Percentiles rank a stretch among this genome's conserved stretches.
phyloP scores from a whole-genome alignment of 2,797 vertebrate genomes.

The Danio aesculapii region DNA sequence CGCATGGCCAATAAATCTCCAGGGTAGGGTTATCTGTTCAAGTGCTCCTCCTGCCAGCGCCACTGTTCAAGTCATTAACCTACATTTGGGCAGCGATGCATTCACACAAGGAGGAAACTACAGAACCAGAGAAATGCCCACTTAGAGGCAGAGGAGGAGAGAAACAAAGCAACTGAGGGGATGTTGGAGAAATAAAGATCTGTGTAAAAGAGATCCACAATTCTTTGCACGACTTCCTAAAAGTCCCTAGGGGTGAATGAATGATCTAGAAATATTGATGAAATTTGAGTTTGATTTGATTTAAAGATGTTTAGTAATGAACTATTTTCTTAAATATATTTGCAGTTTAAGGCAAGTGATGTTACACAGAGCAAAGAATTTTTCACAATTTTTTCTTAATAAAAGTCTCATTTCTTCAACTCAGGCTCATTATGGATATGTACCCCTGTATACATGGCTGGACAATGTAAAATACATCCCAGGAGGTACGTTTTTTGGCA shows the following conservation, averaged over 20 bases:
- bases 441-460: no score
- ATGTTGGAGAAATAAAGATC: conserved; percentile 14
- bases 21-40: conserved; percentile 47
- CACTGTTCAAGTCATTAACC: conserved; percentile 53
- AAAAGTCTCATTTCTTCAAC: no score
- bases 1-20: conserved; percentile 43
- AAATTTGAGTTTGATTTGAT: not conserved
- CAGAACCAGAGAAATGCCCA: conserved; percentile 4
- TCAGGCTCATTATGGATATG: no score
- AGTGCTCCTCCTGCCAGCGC: conserved; percentile 35
- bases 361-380: no score
- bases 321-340: not conserved
- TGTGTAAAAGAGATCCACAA: not conserved
- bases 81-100: conserved; percentile 27
- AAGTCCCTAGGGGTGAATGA: not conserved
- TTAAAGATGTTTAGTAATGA: not conserved
- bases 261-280: not conserved
- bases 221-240: not conserved
- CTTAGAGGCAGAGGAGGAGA: conserved; percentile 43
- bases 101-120: not conserved
- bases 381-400: no score
- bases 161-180: conserved; percentile 54
- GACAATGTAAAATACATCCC: no score
- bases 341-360: no score
- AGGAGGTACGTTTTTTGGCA: no score